Base-by-base conservation (phyloP, 2,888 invertebrate genomes). In the Cataglyphis altisquamis region DNA sequence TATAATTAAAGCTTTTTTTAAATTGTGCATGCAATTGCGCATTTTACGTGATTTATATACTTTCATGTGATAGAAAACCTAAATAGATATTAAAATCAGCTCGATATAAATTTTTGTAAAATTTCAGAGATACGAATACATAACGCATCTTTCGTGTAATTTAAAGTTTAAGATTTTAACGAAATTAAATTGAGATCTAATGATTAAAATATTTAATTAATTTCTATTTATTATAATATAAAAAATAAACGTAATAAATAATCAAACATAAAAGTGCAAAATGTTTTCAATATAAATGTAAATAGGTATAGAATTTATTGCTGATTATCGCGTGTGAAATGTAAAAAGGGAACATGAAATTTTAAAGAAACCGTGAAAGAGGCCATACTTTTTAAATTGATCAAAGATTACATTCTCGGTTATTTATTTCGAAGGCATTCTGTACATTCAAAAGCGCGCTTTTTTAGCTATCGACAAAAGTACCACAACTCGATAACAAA, bases 401-500 rank as follows among this genome's bases (percentile, higher is more conserved):
- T n/a, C 21, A 36, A 45, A 60, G 21, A 36, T 29, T 68, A 32
- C 5, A 15, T 41, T 39, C 39, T 29, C 18, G 57, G 70, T 12
- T 18, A 45, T 62, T 70, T 72, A 60, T 62, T 72, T 41, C 52
- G 6, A 52, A 2, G 9, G 48, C 18, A 48, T 29, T 29, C 18
- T 15, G 6, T 66, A 68, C 57, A 25, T 45, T 67, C 39, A 57
- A 55, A 39, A 29, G 32, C 9, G 32, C 10, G 4, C 29, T 18
- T 25, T 25, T 18, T 25, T 15, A 12, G 25, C 18, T 45, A 18
- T 66, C 66, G 25, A 25, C 29, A 45, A 68, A 45, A 57, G 25
- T 41, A 41, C 6, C 32, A 39, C 57, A 9, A 67, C 55, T 41
- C 45, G 70, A 68, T 57, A 60, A 48, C 21, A 12, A 45, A 80